Evolutionary conservation across 2,888 invertebrate genomes (phyloP), one percentile per base, ranked within the genome.

Genomic region (Capitulum mitella): DNA sequence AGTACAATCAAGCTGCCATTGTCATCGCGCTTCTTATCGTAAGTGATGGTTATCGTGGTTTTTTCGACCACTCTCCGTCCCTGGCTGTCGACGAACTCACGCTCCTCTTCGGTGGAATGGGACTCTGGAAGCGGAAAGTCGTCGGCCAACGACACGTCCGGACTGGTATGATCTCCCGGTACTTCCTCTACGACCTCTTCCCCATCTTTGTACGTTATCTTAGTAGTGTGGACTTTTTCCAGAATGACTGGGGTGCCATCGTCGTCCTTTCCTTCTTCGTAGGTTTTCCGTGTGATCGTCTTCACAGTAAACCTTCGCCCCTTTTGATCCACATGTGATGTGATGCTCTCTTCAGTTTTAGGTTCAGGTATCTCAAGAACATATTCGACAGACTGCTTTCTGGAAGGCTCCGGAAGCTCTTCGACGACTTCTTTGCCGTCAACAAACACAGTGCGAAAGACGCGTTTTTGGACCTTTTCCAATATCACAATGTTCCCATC

Each of bases 401-500:
- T 70, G 1, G 70, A 8, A 14, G 70, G 70, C 2, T 40, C 37
- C 10, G 26, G 70, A 26, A 40, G 16, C 26, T 70, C 70, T 8
- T 70, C 70, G 2, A 40, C n/a, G 26, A 70, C 26, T 10, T 70
- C 37, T 26, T 40, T 70, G 6, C 70, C 70, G 26, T 70, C 40
- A 70, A 70, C 70, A 26, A 70, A 70, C 26, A 70, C 70, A 10
- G 70, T 70, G 40, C 70, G 70, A 40, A 70, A 70, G 3, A 70
- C 70, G 2, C 70, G 37, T 12, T 70, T 70, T 26, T 70, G 70
- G 37, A 70, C 70, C 40, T 40, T 70, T 22, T 70, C 70, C 22
- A 70, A 70, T 70, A 70, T 70, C 70, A 70, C 70, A 37, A 70
- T 40, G 40, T 70, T 70, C 26, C 70, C 70, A 26, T 70, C 70